Evolutionary conservation across 2,113 vertebrate genomes (phyloP).

Genomic region (Promerops cafer): DNA sequence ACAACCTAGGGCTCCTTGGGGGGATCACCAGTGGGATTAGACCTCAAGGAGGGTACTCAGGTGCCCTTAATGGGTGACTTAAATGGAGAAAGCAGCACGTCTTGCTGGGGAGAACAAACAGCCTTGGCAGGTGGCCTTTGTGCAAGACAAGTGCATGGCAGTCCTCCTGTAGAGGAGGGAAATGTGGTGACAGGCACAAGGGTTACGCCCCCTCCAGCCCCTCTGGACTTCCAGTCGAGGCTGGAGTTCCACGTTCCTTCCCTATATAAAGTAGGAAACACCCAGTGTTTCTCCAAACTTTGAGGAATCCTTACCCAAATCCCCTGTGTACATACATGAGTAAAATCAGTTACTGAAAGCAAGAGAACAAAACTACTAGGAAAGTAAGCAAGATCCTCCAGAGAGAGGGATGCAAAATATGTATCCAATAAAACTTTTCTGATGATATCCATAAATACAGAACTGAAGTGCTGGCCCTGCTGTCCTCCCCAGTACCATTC

Average conservation of each 20-base stretch:
- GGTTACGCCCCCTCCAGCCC: neutral
- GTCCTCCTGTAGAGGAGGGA: neutral
- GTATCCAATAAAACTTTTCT: constrained; percentile 40
- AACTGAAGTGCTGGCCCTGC: constrained; percentile 23
- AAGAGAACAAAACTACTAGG: neutral
- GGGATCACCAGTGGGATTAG: neutral
- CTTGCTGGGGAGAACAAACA: neutral
- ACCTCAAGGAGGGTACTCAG: accelerated
- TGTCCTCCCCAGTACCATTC: constrained; percentile 7
- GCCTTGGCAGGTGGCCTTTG: neutral
- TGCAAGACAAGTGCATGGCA: neutral
- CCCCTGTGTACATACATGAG: neutral
- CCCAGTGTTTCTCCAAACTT: neutral
- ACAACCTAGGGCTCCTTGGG: neutral
- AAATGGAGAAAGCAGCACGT: neutral
- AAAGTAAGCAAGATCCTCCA: neutral
- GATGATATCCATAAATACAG: constrained; percentile 50
- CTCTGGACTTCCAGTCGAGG: neutral
- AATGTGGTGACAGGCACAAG: neutral
- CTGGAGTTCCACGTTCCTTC: neutral
- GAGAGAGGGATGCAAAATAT: constrained; percentile 36
- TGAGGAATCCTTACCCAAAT: neutral
- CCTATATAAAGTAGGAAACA: neutral
- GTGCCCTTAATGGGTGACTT: neutral
- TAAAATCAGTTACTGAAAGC: neutral